phyloP scores from a whole-genome alignment of 2,888 invertebrate species.

The Melinaea menophilus region DNA sequence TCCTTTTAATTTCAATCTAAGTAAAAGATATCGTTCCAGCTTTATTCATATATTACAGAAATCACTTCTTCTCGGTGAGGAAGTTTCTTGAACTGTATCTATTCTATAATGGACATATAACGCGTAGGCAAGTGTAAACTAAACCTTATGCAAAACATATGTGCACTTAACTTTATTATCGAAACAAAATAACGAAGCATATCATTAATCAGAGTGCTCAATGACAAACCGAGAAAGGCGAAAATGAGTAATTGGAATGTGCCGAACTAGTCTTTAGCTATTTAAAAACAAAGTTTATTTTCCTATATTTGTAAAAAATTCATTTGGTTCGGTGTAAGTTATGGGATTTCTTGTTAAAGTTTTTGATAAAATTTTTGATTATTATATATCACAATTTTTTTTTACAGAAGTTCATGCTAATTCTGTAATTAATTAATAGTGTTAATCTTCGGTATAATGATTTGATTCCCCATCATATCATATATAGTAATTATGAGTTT shows the following conservation, averaged over 20 bases:
- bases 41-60: no score
- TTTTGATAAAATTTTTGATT: no score
- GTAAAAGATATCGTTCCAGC: no score
- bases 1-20: no score
- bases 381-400: no score
- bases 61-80: no score
- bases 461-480: no score
- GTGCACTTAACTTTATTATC: constrained; percentile 2
- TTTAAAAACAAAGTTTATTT: neutral
- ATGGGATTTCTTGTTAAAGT: neutral
- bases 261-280: neutral
- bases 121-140: neutral
- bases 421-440: no score
- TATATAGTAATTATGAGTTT: no score
- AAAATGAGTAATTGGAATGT: neutral
- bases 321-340: neutral
- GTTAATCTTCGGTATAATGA: no score
- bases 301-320: neutral
- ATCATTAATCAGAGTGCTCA: constrained; percentile 18
- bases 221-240: constrained; percentile 6
- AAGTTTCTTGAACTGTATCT: neutral
- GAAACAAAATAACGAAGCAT: constrained; percentile 17
- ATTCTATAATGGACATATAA: neutral
- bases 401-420: no score
- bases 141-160: neutral